Evolutionary conservation across 2,888 invertebrate genomes (phyloP).

Genomic region (Ariolimax columbianus): DNA sequence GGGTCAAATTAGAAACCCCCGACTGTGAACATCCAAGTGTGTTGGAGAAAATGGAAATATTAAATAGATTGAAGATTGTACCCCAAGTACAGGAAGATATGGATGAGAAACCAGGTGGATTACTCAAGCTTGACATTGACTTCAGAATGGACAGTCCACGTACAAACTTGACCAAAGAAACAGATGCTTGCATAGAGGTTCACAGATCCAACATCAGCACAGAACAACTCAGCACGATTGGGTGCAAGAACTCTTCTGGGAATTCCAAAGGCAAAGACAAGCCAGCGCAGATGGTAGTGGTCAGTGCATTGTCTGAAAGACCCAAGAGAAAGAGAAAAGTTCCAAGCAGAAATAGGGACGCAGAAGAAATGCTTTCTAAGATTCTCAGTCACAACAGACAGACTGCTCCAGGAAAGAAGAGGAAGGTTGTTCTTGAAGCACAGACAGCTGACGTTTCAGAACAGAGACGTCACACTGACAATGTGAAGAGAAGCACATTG

Average conservation of each 20-base stretch:
- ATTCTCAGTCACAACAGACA: conserved; percentile 35
- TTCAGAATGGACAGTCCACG: background rate
- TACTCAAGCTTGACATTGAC: background rate
- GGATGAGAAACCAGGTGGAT: background rate
- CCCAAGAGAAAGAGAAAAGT: conserved; percentile 43
- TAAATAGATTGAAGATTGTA: background rate
- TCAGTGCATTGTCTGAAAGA: conserved; percentile 45
- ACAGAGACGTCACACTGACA: background rate
- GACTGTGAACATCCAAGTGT: background rate
- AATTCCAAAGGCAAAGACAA: background rate
- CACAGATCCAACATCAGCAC: background rate
- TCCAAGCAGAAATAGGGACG: conserved; percentile 40
- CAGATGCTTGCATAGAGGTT: background rate
- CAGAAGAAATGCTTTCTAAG: conserved; percentile 45
- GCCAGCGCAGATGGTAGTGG: background rate
- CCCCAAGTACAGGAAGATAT: background rate
- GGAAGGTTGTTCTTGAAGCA: background rate
- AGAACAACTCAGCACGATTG: background rate
- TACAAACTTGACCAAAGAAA: background rate
- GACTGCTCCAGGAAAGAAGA: conserved; percentile 6
- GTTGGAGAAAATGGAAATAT: background rate
- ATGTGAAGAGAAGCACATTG: background rate
- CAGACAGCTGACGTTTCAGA: background rate
- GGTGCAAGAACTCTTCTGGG: background rate
- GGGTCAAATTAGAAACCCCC: background rate